These are phyloP conservation scores for Rhineura floridana DNA, from an alignment of 2,113 vertebrate genomes.

Conservation along the genomic window DNA sequence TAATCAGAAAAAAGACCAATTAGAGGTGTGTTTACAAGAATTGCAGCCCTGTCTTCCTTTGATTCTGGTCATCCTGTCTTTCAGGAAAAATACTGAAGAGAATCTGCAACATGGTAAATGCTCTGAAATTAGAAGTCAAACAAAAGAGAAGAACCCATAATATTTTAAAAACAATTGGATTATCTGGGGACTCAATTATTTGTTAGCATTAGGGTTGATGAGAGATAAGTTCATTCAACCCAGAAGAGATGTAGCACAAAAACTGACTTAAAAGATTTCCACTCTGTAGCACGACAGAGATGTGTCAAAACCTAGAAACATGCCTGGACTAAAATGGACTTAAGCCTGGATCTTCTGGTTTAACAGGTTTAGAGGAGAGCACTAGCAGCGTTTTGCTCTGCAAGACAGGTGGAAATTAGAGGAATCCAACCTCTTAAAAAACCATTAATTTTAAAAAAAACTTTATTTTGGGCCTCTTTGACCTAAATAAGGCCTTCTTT, in stretches of 20 bases:
- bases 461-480: too few relatives aligned
- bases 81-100: background rate
- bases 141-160: too few relatives aligned
- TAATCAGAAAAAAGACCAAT: background rate
- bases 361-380: background rate
- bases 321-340: background rate
- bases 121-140: background rate
- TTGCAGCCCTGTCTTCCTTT: background rate
- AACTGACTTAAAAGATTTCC: background rate
- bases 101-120: background rate
- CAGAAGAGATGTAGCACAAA: background rate
- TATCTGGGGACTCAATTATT: background rate
- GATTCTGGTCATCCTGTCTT: background rate
- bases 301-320: background rate
- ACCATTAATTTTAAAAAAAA: too few relatives aligned
- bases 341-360: background rate
- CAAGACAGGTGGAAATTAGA: background rate
- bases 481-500: too few relatives aligned
- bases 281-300: background rate
- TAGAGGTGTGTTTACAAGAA: background rate
- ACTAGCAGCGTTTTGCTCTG: background rate
- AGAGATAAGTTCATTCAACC: background rate
- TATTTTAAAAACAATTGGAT: background rate
- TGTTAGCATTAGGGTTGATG: background rate
- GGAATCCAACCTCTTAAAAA: too few relatives aligned